Conservation (phyloP, 2,888 invertebrate species). For the Agonopterix subpropinquella region DNA sequence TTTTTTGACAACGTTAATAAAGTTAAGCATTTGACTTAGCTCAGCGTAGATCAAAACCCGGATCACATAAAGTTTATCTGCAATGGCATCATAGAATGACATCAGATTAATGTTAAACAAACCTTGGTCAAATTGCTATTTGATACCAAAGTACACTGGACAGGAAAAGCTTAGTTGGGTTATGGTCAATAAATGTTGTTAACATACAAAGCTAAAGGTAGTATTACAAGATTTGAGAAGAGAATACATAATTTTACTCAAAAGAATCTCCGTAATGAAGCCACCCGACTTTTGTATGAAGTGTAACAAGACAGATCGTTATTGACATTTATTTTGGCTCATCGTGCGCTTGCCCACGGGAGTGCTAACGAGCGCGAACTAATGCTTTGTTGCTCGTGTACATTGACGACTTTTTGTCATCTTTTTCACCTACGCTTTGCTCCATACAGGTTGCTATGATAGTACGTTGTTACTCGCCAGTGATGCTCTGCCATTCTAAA, state of each 20-base stretch:
- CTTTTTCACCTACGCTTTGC: slow-evolving; percentile 32
- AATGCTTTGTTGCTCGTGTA: slow-evolving; percentile 39
- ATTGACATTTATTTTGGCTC: slow-evolving; percentile 52
- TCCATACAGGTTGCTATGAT: slow-evolving; percentile 19
- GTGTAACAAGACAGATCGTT: slow-evolving; percentile 31
- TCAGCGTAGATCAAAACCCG: background rate
- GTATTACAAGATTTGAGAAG: too few species aligned
- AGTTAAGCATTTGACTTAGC: background rate
- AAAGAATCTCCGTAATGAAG: slow-evolving; percentile 3
- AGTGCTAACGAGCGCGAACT: slow-evolving; percentile 30
- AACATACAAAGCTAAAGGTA: too few species aligned
- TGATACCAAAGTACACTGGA: background rate
- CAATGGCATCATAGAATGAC: slow-evolving; percentile 3
- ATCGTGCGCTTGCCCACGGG: slow-evolving; percentile 24
- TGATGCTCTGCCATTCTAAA: slow-evolving; percentile 42
- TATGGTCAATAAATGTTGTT: too few species aligned
- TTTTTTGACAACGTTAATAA: background rate
- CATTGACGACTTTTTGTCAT: slow-evolving; percentile 41
- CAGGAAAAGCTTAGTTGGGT: background rate
- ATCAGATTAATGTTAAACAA: slow-evolving; percentile 1
- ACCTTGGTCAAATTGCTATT: slow-evolving; percentile 1
- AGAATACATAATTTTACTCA: too few species aligned
- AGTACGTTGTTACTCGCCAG: slow-evolving; percentile 27
- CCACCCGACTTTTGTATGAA: slow-evolving; percentile 1
- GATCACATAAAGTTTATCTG: background rate